Evolutionary conservation across 2,113 vertebrate species (phyloP), one percentile per base, ranked within the genome.

Genomic region (Myxocyprinus asiaticus): DNA sequence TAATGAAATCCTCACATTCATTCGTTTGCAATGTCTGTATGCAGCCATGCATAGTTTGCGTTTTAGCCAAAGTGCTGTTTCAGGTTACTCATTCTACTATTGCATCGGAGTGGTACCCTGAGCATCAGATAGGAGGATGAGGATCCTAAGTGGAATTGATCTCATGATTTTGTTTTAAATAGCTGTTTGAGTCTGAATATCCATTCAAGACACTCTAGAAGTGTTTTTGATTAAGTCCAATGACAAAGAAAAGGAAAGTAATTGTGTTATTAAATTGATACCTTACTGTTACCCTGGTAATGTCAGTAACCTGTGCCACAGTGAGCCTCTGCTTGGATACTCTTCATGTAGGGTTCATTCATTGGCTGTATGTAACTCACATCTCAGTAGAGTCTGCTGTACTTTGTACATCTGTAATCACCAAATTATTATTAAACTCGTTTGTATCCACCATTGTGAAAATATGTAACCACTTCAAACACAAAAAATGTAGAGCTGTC

Each of bases 401-500:
- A 33, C 22, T 33, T 33, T 33, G 22, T 33, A 78, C 68, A 89
- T 86, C 80, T 94, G 94, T 95, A 93, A 92, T 89, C 93, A 91
- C 89, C 85, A 85, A 90, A 88, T 87, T 93, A 93, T 91, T 74
- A 90, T 91, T 85, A 89, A 91, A 88, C 89, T 77, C 93, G 92
- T 94, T 93, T 96, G 94, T 95, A 95, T 93, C 91, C 92, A 92
- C 91, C 93, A 92, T 94, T 94, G 93, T 95, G 22, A 33, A 33
- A 3, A 33, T 33, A 33, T 33, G 94, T 95, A 94, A 92, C 72
- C 95, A 94, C 90, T 93, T 93, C 91, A 93, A 65, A 55, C 17
- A 15, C 33, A 85, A 91, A 86, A 90, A 90, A 94, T 91, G 89
- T 85, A 92, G 92, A 94, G 92, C 51, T n/a, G 70, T 51, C 9